Base-by-base conservation (phyloP, 2,888 invertebrate genomes). In the Geotrupes spiniger region DNA sequence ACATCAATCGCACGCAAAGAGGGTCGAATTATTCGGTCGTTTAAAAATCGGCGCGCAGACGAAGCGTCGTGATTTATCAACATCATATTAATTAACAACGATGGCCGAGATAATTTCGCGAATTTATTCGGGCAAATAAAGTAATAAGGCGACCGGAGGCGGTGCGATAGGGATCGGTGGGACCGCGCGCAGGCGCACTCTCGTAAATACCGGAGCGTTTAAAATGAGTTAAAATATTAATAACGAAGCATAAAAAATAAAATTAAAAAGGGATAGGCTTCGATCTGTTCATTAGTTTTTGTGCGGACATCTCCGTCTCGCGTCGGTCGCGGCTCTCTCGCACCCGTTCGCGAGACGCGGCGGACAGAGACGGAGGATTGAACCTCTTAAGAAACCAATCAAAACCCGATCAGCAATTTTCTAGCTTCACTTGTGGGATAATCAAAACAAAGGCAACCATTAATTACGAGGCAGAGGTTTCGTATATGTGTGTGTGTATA, bases 361-460 rank as follows among this genome's bases (percentile, higher is more conserved):
- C 37, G 36, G 37, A 37, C 43, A 44, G 50, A 42, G 50, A 56
- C 55, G 46, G 54, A 41, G 53, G 46, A 51, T 52, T 54, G 50
- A 47, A 44, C 54, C 58, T 61, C 61, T 58, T 55, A 55, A 66
- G 64, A 66, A 67, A 68, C 68, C 67, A 68, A 66, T 66, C 66
- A 67, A 67, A 66, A 68, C 56, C 62, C 64, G 66, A 69, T 68
- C 68, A 65, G 68, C 66, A 68, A 68, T 68, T 67, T 68, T 66
- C 67, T 69, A 68, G 63, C 64, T 66, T 63, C 63, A 64, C 63
- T 66, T 65, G 66, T 66, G 66, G 66, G 64, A 66, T 69, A 68
- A 70, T 70, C 68, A 68, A 66, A 69, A 70, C 66, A 69, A 69
- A 70, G 66, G 63, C 67, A 64, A 63, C 64, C 69, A 69, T 69